A percentile compares a stretch with the other conserved stretches of the same genome.
Conservation (phyloP, 2,113 vertebrate genomes). For the Oriolus oriolus region DNA sequence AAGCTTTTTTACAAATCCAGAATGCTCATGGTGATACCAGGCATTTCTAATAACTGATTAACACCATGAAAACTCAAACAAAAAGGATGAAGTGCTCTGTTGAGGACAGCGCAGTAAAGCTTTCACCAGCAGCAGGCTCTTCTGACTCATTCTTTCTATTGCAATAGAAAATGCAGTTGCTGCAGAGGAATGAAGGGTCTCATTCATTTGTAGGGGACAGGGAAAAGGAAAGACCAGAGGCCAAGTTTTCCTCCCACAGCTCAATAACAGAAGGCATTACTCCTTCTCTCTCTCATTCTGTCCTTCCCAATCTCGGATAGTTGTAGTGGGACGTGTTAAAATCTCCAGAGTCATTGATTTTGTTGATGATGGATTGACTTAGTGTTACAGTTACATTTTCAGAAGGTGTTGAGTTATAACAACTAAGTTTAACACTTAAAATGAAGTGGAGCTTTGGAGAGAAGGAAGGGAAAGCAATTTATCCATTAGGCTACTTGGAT, state of each 20-base stretch:
- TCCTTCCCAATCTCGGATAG: background rate
- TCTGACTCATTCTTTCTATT: conserved; percentile 20
- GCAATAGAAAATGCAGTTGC: background rate
- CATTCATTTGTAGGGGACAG: background rate
- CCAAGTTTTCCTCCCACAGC: background rate
- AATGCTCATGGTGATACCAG: background rate
- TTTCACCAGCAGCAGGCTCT: conserved; percentile 21
- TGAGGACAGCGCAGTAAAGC: background rate
- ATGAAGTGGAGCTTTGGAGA: background rate
- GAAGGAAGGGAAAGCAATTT: background rate
- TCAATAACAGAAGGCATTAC: background rate
- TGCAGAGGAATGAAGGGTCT: conserved; percentile 40
- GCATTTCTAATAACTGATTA: background rate
- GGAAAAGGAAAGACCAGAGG: background rate
- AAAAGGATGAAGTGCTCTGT: background rate
- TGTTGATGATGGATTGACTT: background rate
- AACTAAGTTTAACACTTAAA: background rate
- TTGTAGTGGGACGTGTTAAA: background rate
- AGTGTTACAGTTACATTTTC: background rate
- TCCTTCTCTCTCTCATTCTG: background rate
- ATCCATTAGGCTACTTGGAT: background rate
- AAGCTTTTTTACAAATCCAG: background rate
- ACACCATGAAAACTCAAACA: background rate
- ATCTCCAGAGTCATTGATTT: background rate
- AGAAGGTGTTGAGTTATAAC: background rate